phyloP scores from a whole-genome alignment of 2,113 vertebrate genomes.

The Sebastes schlegelii region DNA sequence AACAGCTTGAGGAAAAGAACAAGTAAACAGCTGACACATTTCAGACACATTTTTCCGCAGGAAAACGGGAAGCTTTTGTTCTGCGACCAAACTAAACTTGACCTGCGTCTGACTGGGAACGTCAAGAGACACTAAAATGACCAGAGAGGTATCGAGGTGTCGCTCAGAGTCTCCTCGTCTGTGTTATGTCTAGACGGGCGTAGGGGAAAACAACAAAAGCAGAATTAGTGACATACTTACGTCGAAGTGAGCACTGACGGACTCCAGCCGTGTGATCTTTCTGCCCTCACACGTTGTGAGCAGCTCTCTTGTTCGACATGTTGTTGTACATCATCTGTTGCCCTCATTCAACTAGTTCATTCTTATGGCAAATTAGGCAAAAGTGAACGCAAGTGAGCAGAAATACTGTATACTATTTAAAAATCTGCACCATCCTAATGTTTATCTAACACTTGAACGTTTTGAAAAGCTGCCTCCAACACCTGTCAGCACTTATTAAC shows the following conservation, averaged over 20 bases:
- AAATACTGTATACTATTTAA: neutral
- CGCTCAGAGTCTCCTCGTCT: slow-evolving; percentile 26
- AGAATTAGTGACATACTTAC: slow-evolving; percentile 12
- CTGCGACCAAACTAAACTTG: slow-evolving; percentile 59
- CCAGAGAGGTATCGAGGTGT: slow-evolving; percentile 25
- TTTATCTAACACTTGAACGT: slow-evolving; percentile 25
- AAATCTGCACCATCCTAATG: neutral
- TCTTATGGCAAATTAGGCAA: neutral
- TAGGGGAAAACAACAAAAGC: slow-evolving; percentile 26
- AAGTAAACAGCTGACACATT: slow-evolving; percentile 64
- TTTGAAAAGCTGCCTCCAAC: slow-evolving; percentile 1
- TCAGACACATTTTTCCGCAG: slow-evolving; percentile 39
- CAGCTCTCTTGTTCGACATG: neutral
- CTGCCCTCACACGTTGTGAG: neutral
- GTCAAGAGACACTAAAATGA: slow-evolving; percentile 24
- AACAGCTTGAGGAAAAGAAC: slow-evolving; percentile 58
- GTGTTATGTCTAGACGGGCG: slow-evolving; percentile 56
- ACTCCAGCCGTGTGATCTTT: slow-evolving; percentile 27
- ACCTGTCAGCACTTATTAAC: slow-evolving; percentile 29
- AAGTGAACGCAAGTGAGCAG: neutral
- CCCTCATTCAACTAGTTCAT: neutral
- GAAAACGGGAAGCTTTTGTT: slow-evolving; percentile 46
- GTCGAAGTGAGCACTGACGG: slow-evolving; percentile 2
- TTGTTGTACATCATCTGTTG: neutral
- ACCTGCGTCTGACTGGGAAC: slow-evolving; percentile 57